Percentiles rank a stretch among this genome's conserved stretches.
Conservation (phyloP, 2,113 vertebrate genomes). For the Peromyscus leucopus region DNA sequence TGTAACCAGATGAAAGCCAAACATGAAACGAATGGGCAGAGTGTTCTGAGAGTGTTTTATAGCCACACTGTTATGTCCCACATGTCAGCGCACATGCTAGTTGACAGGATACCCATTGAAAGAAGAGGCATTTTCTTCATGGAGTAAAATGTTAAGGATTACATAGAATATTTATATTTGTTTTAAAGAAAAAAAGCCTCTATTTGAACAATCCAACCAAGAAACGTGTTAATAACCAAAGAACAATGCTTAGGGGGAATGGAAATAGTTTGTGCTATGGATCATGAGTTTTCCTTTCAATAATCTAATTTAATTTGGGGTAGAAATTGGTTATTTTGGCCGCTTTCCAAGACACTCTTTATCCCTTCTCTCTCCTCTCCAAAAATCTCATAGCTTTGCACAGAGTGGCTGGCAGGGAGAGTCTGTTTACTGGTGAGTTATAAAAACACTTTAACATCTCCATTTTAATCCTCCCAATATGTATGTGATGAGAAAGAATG, state of each 20-base stretch:
- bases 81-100: neutral
- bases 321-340: neutral
- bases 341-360: neutral
- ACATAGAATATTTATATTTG: neutral
- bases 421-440: neutral
- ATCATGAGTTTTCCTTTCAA: conserved; percentile 40
- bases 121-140: neutral
- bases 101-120: neutral
- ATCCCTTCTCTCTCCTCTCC: neutral
- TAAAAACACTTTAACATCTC: neutral
- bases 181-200: neutral
- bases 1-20: conserved; percentile 19
- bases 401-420: neutral
- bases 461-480: neutral
- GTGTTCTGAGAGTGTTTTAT: neutral
- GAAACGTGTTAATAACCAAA: neutral
- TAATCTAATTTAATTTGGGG: conserved; percentile 50
- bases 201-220: conserved; percentile 18
- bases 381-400: neutral
- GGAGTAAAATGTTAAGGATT: neutral
- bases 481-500: neutral
- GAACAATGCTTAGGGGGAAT: neutral
- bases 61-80: neutral
- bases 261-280: neutral
- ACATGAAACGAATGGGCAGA: neutral